Base-by-base conservation (phyloP, 2,113 vertebrate genomes). In the Colinus virginianus region DNA sequence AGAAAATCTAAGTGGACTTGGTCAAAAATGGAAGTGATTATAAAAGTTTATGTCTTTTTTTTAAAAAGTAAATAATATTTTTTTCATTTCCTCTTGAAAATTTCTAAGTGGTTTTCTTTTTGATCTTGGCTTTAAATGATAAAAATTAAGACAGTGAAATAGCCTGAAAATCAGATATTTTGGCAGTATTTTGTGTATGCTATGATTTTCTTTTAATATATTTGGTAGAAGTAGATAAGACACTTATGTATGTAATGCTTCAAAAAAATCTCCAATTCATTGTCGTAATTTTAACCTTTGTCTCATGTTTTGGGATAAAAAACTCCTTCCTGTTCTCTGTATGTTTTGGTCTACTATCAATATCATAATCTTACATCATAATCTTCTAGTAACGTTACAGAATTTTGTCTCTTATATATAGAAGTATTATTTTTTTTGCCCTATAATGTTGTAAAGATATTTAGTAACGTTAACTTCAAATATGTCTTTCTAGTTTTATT, bases 1-100 rank as follows among this genome's bases (percentile, higher is more conserved):
- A 93, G 78, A 91, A 96, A 87, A 75, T 15, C 45, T 63, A 32
- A 62, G 14, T 40, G 22, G 40, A 87, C 42, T 56, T 86, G 90
- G 84, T 75, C 82, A 89, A 58, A 88, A 34, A 13, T 70, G 48
- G 92, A 85, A 70, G 16, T 91, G 42, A 26, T 18, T 34, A 18
- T 63, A 16, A 55, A 78, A 70, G 4, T 76, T 48, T n/a, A 62
- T 55, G n/a, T 76, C 53, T 59, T 74, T 58, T 74, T 58, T 63
- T 12, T 23, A 28, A 14, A 59, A 78, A 68, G 17, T 20, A 18
- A 34, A 17, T 62, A 71, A 72, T 38, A 40, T 25, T 32, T 23
- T 34, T 40, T 53, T 49, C 34, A 46, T 71, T 76, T 36, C 9
- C 30, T 42, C 15, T 70, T 58, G 22, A 86, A 85, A 69, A 28